These are phyloP conservation scores for Oreochromis grahami DNA, from an alignment of 2,797 vertebrate genomes.

Conservation along the genomic window DNA sequence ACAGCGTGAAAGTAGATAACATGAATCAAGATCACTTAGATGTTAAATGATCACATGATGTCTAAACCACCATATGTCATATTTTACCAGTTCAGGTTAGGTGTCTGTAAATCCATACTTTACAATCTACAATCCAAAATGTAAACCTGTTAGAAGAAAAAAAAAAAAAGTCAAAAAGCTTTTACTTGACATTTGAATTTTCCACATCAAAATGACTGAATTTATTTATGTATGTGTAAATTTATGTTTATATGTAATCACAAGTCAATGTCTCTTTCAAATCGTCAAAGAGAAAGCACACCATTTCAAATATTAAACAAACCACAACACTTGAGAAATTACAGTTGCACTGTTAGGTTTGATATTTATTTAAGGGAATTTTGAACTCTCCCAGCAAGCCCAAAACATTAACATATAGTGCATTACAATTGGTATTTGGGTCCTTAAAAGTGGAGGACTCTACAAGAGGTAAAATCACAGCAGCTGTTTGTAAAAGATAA, in stretches of 20 bases:
- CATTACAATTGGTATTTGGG: not conserved
- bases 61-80: too few species aligned
- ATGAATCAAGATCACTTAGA: too few species aligned
- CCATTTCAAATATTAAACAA: not conserved
- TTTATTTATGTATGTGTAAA: not conserved
- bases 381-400: not conserved
- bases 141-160: too few species aligned
- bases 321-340: not conserved
- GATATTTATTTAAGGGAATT: not conserved
- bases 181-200: not conserved
- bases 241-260: not conserved
- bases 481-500: not conserved
- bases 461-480: not conserved
- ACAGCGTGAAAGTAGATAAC: too few species aligned
- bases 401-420: not conserved
- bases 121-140: too few species aligned
- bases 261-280: not conserved
- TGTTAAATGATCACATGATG: too few species aligned
- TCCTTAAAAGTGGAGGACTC: not conserved
- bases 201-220: not conserved
- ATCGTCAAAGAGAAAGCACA: fast-evolving
- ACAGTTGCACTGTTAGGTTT: not conserved
- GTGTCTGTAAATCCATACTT: too few species aligned
- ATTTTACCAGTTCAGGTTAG: too few species aligned
- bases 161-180: not conserved